Evolutionary conservation across 2,888 invertebrate genomes (phyloP).

Genomic region (Parasteatoda lunata): DNA sequence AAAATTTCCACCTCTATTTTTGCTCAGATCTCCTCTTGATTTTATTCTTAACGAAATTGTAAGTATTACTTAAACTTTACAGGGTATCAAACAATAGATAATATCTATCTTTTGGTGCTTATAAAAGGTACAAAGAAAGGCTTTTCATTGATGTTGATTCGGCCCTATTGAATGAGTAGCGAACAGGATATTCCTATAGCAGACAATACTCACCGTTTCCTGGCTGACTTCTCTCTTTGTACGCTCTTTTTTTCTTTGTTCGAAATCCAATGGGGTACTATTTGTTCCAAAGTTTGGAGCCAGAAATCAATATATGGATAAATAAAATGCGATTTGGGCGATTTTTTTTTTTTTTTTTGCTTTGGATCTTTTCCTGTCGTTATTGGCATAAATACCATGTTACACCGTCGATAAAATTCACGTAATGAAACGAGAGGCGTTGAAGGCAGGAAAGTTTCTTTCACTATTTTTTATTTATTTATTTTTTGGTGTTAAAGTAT

Average conservation of each 20-base stretch:
- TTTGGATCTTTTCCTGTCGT: slow-evolving; percentile 20
- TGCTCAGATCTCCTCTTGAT: too few species aligned
- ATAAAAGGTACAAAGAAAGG: too few species aligned
- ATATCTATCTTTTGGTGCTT: too few species aligned
- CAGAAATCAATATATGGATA: slow-evolving; percentile 62
- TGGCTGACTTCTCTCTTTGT: slow-evolving; percentile 61
- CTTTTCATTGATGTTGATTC: too few species aligned
- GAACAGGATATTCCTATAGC: slow-evolving; percentile 1
- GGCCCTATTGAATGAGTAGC: too few species aligned
- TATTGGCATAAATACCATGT: slow-evolving; percentile 55
- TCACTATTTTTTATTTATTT: background rate
- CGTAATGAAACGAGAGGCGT: slow-evolving; percentile 55
- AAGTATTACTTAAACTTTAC: too few species aligned
- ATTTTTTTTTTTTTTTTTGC: background rate
- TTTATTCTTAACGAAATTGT: too few species aligned
- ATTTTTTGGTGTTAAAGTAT: slow-evolving; percentile 3
- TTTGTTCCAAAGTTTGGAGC: slow-evolving; percentile 41
- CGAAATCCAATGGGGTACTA: slow-evolving; percentile 35
- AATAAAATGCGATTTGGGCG: slow-evolving; percentile 46
- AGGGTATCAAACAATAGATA: too few species aligned
- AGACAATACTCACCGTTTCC: slow-evolving; percentile 48
- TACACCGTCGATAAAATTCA: slow-evolving; percentile 30
- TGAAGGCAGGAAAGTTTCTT: slow-evolving; percentile 25
- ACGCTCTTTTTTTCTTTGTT: slow-evolving; percentile 38
- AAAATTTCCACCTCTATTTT: too few species aligned